phyloP scores from a whole-genome alignment of 1,140 invertebrate species.

The Globodera ellingtonae region DNA sequence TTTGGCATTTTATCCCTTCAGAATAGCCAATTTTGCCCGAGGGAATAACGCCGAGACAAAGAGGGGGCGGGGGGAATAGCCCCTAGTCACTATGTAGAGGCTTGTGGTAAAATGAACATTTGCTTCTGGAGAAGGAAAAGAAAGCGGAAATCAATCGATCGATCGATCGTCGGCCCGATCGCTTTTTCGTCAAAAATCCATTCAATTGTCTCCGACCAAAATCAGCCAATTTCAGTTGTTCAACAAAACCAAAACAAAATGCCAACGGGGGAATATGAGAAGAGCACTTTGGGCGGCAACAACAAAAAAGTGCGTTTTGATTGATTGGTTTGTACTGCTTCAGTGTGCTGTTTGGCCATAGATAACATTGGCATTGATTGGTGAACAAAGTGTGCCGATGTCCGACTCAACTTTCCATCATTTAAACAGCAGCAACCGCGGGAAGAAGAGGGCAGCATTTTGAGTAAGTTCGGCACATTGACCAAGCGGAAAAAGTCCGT shows the following conservation, averaged over 20 bases:
- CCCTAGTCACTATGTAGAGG: too few relatives aligned
- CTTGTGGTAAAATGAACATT: background rate
- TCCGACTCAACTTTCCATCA: too few relatives aligned
- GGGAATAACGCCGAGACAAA: too few relatives aligned
- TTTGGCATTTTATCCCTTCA: too few relatives aligned
- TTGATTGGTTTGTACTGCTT: too few relatives aligned
- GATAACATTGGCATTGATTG: background rate
- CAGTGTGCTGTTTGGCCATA: too few relatives aligned
- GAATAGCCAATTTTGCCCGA: too few relatives aligned
- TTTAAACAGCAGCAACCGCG: background rate
- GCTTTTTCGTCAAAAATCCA: background rate
- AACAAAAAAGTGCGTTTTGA: background rate
- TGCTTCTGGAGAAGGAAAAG: background rate
- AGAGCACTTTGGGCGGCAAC: slow-evolving; percentile 16
- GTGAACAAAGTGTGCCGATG: background rate
- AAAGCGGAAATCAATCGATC: background rate
- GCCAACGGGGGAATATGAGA: slow-evolving; percentile 21
- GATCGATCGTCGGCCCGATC: background rate
- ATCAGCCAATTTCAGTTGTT: too few relatives aligned
- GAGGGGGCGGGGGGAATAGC: too few relatives aligned
- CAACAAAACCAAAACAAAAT: slow-evolving; percentile 2
- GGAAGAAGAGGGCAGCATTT: slow-evolving; percentile 42
- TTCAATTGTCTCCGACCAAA: too few relatives aligned
- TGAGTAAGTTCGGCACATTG: slow-evolving; percentile 50
- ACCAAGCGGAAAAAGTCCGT: slow-evolving; percentile 51